These are phyloP conservation scores for Drosophila algonquin DNA, from an alignment of 2,888 invertebrate genomes.

Conservation along the genomic window DNA sequence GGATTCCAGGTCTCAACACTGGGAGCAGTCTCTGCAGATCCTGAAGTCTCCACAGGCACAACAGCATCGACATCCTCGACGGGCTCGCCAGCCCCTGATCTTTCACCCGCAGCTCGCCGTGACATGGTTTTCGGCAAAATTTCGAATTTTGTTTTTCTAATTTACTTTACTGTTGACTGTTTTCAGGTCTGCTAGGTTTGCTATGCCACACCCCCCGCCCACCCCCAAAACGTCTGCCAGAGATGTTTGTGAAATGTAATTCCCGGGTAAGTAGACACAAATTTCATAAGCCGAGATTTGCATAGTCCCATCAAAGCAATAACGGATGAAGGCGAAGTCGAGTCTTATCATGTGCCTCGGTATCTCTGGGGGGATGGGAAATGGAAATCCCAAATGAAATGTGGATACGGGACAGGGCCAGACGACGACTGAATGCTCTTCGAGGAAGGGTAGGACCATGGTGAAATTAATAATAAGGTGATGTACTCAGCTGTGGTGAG, in stretches of 20 bases:
- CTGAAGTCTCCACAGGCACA: background rate
- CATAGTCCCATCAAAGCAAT: constrained; percentile 39
- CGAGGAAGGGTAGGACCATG: too few species aligned
- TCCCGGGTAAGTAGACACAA: constrained; percentile 8
- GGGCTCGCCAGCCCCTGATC: background rate
- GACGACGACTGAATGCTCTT: too few species aligned
- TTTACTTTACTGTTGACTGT: constrained; percentile 1
- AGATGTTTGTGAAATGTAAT: constrained; percentile 48
- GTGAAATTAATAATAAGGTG: too few species aligned
- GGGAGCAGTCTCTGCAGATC: background rate
- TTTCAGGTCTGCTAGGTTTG: background rate
- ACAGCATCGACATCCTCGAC: background rate
- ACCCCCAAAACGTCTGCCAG: background rate
- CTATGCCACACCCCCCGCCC: background rate
- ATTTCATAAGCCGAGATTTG: constrained; percentile 34
- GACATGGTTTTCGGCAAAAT: constrained; percentile 39
- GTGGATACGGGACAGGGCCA: too few species aligned
- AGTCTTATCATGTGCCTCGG: constrained; percentile 25
- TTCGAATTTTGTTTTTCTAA: constrained; percentile 28
- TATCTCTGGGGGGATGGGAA: constrained; percentile 13
- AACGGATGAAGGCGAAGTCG: constrained; percentile 31
- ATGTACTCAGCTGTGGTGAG: too few species aligned
- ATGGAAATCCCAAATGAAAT: too few species aligned
- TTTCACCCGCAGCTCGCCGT: background rate
- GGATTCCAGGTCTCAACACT: constrained; percentile 7